Percentiles rank a stretch among this genome's conserved stretches.
Evolutionary conservation across 1,140 invertebrate species (phyloP).

Genomic region (Ips nitidus): DNA sequence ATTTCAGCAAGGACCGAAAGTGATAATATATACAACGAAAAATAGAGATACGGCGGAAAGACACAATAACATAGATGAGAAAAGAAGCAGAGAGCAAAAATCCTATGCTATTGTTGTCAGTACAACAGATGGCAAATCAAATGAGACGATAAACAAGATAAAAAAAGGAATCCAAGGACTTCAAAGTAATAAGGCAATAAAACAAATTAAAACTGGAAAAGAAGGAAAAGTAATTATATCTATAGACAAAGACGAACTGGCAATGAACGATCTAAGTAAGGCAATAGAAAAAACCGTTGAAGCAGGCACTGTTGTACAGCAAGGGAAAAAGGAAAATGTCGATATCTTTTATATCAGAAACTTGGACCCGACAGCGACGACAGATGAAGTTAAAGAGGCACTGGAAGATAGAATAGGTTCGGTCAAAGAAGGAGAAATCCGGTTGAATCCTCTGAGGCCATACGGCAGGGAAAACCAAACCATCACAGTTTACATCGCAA

Average conservation of each 20-base stretch:
- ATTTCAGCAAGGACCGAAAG: too few species aligned
- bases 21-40: too few species aligned
- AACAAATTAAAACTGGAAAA: constrained; percentile 9
- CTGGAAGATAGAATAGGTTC: neutral
- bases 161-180: constrained; percentile 3
- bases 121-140: too few species aligned
- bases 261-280: constrained; percentile 4
- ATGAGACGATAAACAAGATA: constrained; percentile 1
- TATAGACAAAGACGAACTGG: constrained; percentile 15
- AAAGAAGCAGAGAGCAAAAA: too few species aligned
- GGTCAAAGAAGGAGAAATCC: neutral
- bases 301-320: neutral
- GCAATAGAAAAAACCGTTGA: neutral
- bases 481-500: constrained; percentile 1
- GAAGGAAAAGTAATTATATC: constrained; percentile 22
- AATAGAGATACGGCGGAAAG: too few species aligned
- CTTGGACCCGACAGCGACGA: neutral
- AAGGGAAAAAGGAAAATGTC: constrained; percentile 2
- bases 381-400: constrained; percentile 10
- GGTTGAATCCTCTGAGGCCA: constrained; percentile 8
- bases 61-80: too few species aligned
- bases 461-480: neutral
- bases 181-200: neutral
- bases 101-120: too few species aligned
- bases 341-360: constrained; percentile 11